phyloP scores from a whole-genome alignment of 2,888 invertebrate species.

The Platypus cylindrus region DNA sequence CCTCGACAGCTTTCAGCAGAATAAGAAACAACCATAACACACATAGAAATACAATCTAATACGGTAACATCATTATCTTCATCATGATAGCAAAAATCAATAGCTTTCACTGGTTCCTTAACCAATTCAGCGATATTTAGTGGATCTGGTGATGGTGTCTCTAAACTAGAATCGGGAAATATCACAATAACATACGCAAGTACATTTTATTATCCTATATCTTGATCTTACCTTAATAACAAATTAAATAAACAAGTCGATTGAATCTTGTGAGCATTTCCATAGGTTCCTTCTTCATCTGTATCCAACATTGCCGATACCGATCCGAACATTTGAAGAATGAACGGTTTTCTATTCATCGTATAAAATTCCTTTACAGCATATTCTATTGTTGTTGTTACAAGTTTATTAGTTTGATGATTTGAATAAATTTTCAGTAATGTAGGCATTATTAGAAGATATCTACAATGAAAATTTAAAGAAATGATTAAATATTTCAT shows the following conservation, averaged over 20 bases:
- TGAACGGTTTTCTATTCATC: slow-evolving; percentile 94
- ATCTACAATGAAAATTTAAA: slow-evolving; percentile 40
- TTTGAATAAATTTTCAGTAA: slow-evolving; percentile 92
- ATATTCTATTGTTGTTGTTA: slow-evolving; percentile 93
- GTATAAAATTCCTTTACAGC: slow-evolving; percentile 97
- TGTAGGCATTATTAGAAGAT: slow-evolving; percentile 95
- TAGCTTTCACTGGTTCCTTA: slow-evolving; percentile 83
- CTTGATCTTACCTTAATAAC: slow-evolving; percentile 43
- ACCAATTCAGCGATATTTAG: slow-evolving; percentile 84
- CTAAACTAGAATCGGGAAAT: slow-evolving; percentile 44
- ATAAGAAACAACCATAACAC: slow-evolving; percentile 97
- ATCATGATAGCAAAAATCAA: slow-evolving; percentile 98
- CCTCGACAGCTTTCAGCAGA: slow-evolving; percentile 89
- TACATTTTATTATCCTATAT: background rate
- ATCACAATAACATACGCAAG: background rate
- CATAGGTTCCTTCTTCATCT: slow-evolving; percentile 72
- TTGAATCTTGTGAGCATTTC: slow-evolving; percentile 79
- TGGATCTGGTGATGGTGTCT: slow-evolving; percentile 89
- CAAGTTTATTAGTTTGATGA: slow-evolving; percentile 91
- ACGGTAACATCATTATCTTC: slow-evolving; percentile 96
- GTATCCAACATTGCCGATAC: slow-evolving; percentile 93
- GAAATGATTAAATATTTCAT: background rate
- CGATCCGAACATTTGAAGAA: slow-evolving; percentile 98
- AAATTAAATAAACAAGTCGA: slow-evolving; percentile 86
- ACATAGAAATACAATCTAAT: slow-evolving; percentile 93